Percentiles rank a stretch among this genome's conserved stretches.
phyloP scores from a whole-genome alignment of 2,113 vertebrate species.

The Sturnira hondurensis region DNA sequence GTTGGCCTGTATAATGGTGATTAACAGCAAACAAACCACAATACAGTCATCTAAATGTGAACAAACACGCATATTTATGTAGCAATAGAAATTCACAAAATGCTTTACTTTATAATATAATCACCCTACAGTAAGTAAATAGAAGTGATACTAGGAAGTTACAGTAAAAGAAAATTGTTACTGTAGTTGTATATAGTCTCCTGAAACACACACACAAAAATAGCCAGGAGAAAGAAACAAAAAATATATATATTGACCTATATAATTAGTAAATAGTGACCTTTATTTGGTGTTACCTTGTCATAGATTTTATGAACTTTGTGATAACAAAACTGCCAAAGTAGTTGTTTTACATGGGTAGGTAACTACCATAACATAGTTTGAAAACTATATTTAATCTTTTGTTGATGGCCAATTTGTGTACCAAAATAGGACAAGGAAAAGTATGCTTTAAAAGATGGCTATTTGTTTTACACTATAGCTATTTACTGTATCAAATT shows the following conservation, averaged over 20 bases:
- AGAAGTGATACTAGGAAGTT: not conserved
- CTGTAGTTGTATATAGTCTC: not conserved
- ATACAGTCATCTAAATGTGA: not conserved
- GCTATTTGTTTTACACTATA: not conserved
- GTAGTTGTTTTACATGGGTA: not conserved
- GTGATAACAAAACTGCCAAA: constrained; percentile 4
- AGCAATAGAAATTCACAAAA: constrained; percentile 9
- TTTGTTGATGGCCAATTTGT: not conserved
- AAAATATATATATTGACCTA: not conserved
- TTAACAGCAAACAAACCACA: not conserved
- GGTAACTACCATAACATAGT: not conserved
- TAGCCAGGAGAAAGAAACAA: not conserved
- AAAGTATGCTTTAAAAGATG: not conserved
- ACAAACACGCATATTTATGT: not conserved
- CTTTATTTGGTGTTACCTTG: constrained; percentile 1
- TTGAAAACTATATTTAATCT: constrained; percentile 27
- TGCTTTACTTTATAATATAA: constrained; percentile 28
- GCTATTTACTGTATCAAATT: not conserved
- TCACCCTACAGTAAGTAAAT: not conserved
- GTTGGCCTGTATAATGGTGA: not conserved
- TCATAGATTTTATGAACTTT: not conserved
- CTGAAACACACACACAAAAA: not conserved
- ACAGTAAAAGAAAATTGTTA: constrained; percentile 34
- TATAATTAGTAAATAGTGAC: constrained; percentile 15
- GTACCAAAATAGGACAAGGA: not conserved